Evolutionary conservation across 2,888 invertebrate genomes (phyloP).

Genomic region (Drosophila limbata): DNA sequence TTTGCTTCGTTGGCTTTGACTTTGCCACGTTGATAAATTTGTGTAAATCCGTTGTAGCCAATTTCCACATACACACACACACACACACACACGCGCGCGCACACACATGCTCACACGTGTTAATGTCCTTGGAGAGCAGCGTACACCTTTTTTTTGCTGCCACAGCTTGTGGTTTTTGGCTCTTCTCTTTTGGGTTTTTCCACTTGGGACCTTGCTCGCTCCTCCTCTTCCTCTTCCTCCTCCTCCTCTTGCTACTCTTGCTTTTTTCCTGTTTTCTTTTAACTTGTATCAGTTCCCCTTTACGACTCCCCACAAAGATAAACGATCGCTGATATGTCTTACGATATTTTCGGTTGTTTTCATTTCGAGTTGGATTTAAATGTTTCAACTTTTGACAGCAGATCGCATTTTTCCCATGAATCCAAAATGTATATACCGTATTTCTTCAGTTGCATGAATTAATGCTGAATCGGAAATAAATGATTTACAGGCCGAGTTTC

Average conservation of each 20-base stretch:
- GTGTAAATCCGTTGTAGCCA: slow-evolving; percentile 83
- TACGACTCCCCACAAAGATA: slow-evolving; percentile 39
- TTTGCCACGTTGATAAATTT: slow-evolving; percentile 81
- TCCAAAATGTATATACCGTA: neutral
- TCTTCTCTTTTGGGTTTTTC: slow-evolving; percentile 33
- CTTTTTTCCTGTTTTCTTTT: slow-evolving; percentile 6
- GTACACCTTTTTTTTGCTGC: slow-evolving; percentile 70
- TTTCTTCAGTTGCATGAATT: no score
- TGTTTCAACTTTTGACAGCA: neutral
- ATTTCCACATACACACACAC: slow-evolving; percentile 68
- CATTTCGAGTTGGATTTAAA: neutral
- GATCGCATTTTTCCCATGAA: neutral
- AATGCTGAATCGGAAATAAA: neutral
- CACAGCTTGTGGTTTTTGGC: slow-evolving; percentile 57
- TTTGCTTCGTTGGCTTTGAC: slow-evolving; percentile 71
- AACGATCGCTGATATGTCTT: slow-evolving; percentile 75
- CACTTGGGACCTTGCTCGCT: slow-evolving; percentile 41
- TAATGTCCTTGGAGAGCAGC: slow-evolving; percentile 76
- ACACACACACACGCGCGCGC: slow-evolving; percentile 11
- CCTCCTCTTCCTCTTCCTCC: slow-evolving; percentile 7
- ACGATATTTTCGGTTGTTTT: slow-evolving; percentile 53
- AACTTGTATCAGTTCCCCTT: slow-evolving; percentile 4
- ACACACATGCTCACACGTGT: slow-evolving; percentile 41
- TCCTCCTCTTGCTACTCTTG: slow-evolving; percentile 4
- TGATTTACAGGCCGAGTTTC: neutral